Evolutionary conservation across 2,113 vertebrate species (phyloP).

Genomic region (Octodon degus): DNA sequence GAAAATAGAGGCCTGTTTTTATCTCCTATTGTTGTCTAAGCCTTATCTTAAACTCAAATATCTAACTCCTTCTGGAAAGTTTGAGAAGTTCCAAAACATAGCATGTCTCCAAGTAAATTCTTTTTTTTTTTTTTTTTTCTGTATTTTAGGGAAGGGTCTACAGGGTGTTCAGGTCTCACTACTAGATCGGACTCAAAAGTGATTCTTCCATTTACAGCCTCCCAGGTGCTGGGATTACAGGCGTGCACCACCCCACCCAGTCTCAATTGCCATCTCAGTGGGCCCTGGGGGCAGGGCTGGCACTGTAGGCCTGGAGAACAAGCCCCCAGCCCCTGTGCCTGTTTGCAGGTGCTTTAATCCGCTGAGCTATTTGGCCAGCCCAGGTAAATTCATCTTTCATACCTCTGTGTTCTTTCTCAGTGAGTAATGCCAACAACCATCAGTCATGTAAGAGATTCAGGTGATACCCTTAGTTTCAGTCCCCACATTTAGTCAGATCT

Average conservation of each 20-base stretch:
- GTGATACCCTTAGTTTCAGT: background rate
- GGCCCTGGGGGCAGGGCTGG: no score
- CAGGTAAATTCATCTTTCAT: background rate
- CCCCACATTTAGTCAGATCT: background rate
- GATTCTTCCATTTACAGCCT: no score
- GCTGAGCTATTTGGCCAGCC: no score
- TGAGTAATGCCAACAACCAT: rapidly evolving
- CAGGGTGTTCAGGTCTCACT: no score
- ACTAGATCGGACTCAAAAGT: no score
- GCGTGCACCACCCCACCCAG: no score
- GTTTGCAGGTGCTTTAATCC: no score
- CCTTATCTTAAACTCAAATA: background rate
- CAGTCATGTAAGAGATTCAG: background rate
- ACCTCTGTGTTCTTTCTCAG: background rate
- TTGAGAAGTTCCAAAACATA: background rate
- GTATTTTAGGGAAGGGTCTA: no score
- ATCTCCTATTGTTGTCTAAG: background rate
- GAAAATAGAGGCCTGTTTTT: background rate
- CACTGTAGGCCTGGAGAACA: no score
- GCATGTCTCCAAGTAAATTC: background rate
- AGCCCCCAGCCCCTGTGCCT: no score
- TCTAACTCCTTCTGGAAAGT: background rate
- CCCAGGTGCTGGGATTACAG: no score
- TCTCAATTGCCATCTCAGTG: no score
- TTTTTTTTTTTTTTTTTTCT: background rate